Percentiles rank a stretch among this genome's conserved stretches.
Evolutionary conservation across 2,888 invertebrate genomes (phyloP).

Genomic region (Noctua janthe): DNA sequence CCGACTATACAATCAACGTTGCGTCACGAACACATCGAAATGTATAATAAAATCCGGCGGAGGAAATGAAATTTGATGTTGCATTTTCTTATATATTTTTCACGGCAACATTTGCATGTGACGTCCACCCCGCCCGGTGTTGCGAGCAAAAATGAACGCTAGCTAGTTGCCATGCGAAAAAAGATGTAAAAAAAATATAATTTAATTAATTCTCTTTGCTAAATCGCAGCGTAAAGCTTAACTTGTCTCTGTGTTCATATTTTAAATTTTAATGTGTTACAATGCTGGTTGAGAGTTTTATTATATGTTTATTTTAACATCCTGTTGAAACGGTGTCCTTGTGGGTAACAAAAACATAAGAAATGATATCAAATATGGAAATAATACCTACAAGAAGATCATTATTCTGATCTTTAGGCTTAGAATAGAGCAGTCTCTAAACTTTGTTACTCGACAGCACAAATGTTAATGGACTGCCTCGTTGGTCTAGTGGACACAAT

Average conservation of each 20-base stretch:
- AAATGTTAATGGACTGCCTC: too few species aligned
- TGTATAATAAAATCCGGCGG: conserved; percentile 80
- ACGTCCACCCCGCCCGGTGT: conserved; percentile 73
- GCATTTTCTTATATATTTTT: conserved; percentile 79
- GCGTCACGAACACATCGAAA: conserved; percentile 81
- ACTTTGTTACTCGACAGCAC: too few species aligned
- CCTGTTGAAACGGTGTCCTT: conserved; percentile 16
- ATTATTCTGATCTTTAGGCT: not conserved
- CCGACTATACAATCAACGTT: conserved; percentile 79
- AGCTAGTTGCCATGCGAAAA: conserved; percentile 56
- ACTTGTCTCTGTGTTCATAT: conserved; percentile 63
- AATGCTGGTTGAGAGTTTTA: conserved; percentile 39
- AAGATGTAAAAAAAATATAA: conserved; percentile 47
- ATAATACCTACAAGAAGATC: not conserved
- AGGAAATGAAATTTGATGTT: conserved; percentile 81
- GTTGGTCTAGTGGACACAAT: too few species aligned
- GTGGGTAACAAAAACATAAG: not conserved
- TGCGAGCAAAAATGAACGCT: conserved; percentile 71
- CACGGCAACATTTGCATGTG: conserved; percentile 78
- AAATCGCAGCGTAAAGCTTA: conserved; percentile 62
- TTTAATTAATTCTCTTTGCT: conserved; percentile 67
- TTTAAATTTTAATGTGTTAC: conserved; percentile 64
- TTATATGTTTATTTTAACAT: conserved; percentile 23
- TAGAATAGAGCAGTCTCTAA: not conserved
- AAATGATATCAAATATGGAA: not conserved